Evolutionary conservation across 2,113 vertebrate species (phyloP), one percentile per base, ranked within the genome.

Genomic region (Butorides virescens): DNA sequence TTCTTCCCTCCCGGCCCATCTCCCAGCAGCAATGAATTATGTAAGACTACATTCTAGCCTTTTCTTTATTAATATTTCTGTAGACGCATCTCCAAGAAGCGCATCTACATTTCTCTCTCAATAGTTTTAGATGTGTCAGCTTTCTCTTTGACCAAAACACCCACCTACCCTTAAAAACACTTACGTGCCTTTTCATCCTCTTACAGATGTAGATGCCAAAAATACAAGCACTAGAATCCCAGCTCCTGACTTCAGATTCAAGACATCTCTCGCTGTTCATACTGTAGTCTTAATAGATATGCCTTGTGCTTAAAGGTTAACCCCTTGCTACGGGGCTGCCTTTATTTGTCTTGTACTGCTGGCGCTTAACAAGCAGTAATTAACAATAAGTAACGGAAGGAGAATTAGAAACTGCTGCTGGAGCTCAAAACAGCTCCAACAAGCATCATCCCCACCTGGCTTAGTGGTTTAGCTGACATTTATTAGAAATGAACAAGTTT

Each of bases 1-100:
- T 98, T 98, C 97, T 98, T 96, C 94, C 97, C 92, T 97, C 97
- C 97, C 88, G 12, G 97, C 95, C 95, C 63, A 20, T 97, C 95
- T 98, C 98, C 97, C 98, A 97, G 97, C 95, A 97, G 97, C 98
- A 97, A 97, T 98, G 97, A 98, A 98, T 81, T 92, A 97, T 98
- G 95, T 97, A 98, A 97, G 96, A 95, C 93, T 94, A 83, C 93
- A 77, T 96, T 97, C 92, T 95, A 95, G 92, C 81, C 78, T 95
- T 95, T 95, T 94, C 93, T 91, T 97, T 95, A 92, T 96, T 97
- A 94, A 92, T 95, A 61, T 90, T 95, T 92, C 86, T 77, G 66
- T 90, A 84, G 91, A 86, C 1, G 2, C 62, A 86, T 92, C 88
- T 96, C 65, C 92, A 79, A 92, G 92, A 95, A 92, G 52, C 76